Evolutionary conservation across 2,113 vertebrate genomes (phyloP), one percentile per base, ranked within the genome.

Genomic region (Boleophthalmus pectinirostris): DNA sequence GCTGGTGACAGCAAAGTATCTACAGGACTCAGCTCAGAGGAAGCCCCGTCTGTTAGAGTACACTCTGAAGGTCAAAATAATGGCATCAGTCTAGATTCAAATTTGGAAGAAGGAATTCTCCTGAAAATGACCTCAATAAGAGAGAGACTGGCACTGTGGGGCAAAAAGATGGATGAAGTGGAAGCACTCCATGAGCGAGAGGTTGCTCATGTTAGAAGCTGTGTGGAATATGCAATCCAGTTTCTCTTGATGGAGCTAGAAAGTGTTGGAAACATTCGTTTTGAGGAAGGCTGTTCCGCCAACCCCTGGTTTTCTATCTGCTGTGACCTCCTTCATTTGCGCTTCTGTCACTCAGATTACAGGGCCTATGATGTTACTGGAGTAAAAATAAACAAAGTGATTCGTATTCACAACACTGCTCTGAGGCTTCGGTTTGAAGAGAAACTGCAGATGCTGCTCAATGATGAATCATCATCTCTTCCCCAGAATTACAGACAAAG

Each of bases 291-390:
- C 68, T 90, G 90, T 71, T 76, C 82, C 72, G 89, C 88, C 46
- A 92, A 96, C 74, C 81, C 91, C 24, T 94, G 93, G 93, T 97
- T 95, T 85, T 93, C 78, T 74, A 94, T 90, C 60, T 96, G 95
- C 81, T 93, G 88, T 33, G 92, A 94, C 73, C 85, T 95, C 70
- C 88, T 96, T 85, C 82, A 93, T 6, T 95, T 95, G 67, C 80
- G 89, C 66, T 96, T 97, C 87, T 94, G 92, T 82, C 74, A 75
- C 0, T 83, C 85, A 85, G 94, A 96, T 73, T 95, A 94, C 89
- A 93, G 86, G 82, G 46, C 56, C 21, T 85, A 90, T 10, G 82
- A 88, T 58, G 83, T 95, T 78, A 88, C 87, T 9, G 90, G 91
- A 67, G 83, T 96, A 53, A 95, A 94, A 89, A 91, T 94, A 77